Conservation (phyloP, 2,797 vertebrate genomes). For the Diglossa cyanea region DNA sequence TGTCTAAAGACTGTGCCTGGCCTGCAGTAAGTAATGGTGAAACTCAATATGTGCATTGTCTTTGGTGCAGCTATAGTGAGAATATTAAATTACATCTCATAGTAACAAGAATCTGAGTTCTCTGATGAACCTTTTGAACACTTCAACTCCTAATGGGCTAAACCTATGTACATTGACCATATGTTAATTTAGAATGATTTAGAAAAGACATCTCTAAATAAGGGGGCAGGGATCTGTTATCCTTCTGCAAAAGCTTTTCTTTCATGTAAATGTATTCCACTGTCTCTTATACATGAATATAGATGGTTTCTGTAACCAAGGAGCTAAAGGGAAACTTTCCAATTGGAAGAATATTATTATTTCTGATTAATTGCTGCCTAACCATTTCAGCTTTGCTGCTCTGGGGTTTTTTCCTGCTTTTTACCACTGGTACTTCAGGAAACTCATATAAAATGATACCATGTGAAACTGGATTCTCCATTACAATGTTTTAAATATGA, state of each 20-base stretch:
- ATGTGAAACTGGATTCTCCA: neutral
- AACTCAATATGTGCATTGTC: slow-evolving; percentile 60
- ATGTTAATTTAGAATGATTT: slow-evolving; percentile 45
- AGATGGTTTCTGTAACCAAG: neutral
- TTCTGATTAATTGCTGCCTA: neutral
- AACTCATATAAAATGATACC: neutral
- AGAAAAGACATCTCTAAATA: slow-evolving; percentile 32
- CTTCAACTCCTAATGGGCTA: slow-evolving; percentile 36
- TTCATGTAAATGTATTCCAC: neutral
- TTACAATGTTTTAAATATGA: neutral
- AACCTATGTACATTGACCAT: slow-evolving; percentile 9
- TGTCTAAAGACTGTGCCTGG: slow-evolving; percentile 27
- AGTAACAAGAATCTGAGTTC: neutral
- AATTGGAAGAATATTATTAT: neutral
- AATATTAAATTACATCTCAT: slow-evolving; percentile 51
- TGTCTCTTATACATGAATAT: neutral
- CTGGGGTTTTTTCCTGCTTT: neutral
- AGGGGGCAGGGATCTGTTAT: neutral
- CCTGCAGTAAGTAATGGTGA: slow-evolving; percentile 37
- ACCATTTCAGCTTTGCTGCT: neutral
- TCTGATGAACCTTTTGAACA: slow-evolving; percentile 51
- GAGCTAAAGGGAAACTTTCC: neutral
- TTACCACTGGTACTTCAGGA: neutral
- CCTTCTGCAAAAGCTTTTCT: neutral
- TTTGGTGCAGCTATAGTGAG: neutral